Base-by-base conservation (phyloP, 2,113 vertebrate species). In the Poecilia latipinna region DNA sequence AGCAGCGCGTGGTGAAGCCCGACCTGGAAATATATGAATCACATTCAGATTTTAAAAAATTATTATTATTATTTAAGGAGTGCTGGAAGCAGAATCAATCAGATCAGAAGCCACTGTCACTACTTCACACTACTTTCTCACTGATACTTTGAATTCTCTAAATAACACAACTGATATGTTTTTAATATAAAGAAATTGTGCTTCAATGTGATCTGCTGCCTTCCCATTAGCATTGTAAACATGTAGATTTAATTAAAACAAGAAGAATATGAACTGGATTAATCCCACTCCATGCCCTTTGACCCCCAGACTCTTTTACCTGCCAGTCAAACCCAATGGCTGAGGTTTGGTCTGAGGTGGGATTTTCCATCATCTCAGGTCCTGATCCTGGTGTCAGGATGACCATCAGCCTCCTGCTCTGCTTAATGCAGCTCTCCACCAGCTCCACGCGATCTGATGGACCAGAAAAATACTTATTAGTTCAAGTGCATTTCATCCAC, bases 1-100 rank as follows among this genome's bases (percentile, higher is more conserved):
- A 96, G 77, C 81, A 98, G 92, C 10, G 91, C 95, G 1, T 93
- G 93, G 78, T 94, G 84, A 4, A 95, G 82, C 15, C 89, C 93
- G 37, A 93, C 29, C 85, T 94, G 76, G 12, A 73, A 62, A 80
- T 3, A 48, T 28, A 28, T 28, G 28, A 28, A 28, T 28, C 28
- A 28, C 28, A 28, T 28, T 28, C 28, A 28, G 28, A 28, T 28
- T 28, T 28, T 28, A 28, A 28, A 28, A 28, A 28, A 28, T 28
- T 28, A 28, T 28, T 28, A 28, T 28, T 28, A 28, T 28, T 28
- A 28, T 28, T 28, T 28, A 28, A 28, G 28, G 28, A 28, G 28
- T 28, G 28, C 28, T 28, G 28, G 28, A 28, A 28, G 28, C 28
- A 28, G 28, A 28, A 32, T 32, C 31, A 32, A 32, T 37, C 35